A percentile compares a stretch with the other conserved stretches of the same genome.
Evolutionary conservation across 1,140 invertebrate species (phyloP).

Genomic region (Achroia grisella): DNA sequence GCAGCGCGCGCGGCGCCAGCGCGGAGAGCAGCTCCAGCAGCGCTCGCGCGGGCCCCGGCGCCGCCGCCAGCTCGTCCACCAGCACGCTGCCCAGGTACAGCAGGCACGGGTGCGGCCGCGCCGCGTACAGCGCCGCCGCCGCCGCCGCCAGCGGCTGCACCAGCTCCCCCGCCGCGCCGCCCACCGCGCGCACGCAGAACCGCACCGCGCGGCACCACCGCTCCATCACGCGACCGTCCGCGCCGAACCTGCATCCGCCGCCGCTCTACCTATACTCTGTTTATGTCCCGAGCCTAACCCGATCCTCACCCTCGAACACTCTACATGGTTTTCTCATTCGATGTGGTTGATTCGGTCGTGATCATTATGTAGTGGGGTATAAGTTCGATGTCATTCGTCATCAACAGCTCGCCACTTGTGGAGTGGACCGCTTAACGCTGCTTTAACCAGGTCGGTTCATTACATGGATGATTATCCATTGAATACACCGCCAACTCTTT

Average conservation of each 20-base stretch:
- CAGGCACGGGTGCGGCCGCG: slow-evolving; percentile 95
- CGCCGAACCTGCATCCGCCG: slow-evolving; percentile 79
- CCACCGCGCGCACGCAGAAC: slow-evolving; percentile 91
- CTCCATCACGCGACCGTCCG: slow-evolving; percentile 92
- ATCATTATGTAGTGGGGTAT: too few species aligned
- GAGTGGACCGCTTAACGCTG: too few species aligned
- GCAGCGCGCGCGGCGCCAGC: slow-evolving; percentile 90
- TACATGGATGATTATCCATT: too few species aligned
- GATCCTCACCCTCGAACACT: too few species aligned
- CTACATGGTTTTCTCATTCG: too few species aligned
- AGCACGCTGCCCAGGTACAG: slow-evolving; percentile 96
- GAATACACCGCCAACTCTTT: too few species aligned
- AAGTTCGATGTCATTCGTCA: too few species aligned
- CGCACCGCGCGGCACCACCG: slow-evolving; percentile 91
- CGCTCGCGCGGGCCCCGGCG: slow-evolving; percentile 79
- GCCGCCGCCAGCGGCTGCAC: slow-evolving; percentile 80
- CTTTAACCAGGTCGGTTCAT: too few species aligned
- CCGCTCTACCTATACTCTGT: background rate
- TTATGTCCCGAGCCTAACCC: background rate
- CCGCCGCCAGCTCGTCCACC: slow-evolving; percentile 93
- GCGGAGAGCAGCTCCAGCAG: slow-evolving; percentile 91
- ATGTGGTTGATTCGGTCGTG: too few species aligned
- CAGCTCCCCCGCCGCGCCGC: slow-evolving; percentile 79
- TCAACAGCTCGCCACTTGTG: too few species aligned
- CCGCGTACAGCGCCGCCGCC: slow-evolving; percentile 89